These are phyloP conservation scores for Amphimallon solstitiale DNA, from an alignment of 2,888 invertebrate species.

Conservation along the genomic window DNA sequence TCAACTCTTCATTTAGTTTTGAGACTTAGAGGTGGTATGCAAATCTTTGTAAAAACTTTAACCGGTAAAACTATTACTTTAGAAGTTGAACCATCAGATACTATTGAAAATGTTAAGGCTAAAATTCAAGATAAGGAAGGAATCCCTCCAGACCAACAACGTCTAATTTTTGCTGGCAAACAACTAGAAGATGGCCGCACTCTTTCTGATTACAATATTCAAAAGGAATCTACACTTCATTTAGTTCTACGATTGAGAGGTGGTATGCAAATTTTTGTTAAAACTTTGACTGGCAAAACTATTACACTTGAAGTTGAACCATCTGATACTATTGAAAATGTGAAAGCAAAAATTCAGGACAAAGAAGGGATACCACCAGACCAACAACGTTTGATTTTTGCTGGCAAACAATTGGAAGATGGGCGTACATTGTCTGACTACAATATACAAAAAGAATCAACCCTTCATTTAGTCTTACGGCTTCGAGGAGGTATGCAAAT, in stretches of 20 bases:
- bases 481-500: slow-evolving; percentile 78
- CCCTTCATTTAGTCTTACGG: slow-evolving; percentile 69
- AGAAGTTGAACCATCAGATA: too few relatives aligned
- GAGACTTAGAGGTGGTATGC: slow-evolving; percentile 92
- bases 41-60: neutral
- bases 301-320: slow-evolving; percentile 70
- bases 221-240: slow-evolving; percentile 95
- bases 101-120: too few relatives aligned
- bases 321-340: slow-evolving; percentile 71
- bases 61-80: too few relatives aligned
- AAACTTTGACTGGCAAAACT: slow-evolving; percentile 69
- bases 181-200: slow-evolving; percentile 61
- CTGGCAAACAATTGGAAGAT: slow-evolving; percentile 76
- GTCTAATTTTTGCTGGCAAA: slow-evolving; percentile 74
- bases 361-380: slow-evolving; percentile 70
- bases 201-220: slow-evolving; percentile 91
- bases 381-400: slow-evolving; percentile 72
- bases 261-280: slow-evolving; percentile 77
- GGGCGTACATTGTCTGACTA: slow-evolving; percentile 72
- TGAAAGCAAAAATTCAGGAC: slow-evolving; percentile 68
- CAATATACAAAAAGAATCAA: slow-evolving; percentile 73
- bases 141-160: slow-evolving; percentile 70
- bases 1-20: slow-evolving; percentile 95
- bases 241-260: slow-evolving; percentile 94
- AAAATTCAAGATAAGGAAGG: slow-evolving; percentile 70